Base-by-base conservation (phyloP, 2,797 vertebrate genomes). In the Merluccius polli region DNA sequence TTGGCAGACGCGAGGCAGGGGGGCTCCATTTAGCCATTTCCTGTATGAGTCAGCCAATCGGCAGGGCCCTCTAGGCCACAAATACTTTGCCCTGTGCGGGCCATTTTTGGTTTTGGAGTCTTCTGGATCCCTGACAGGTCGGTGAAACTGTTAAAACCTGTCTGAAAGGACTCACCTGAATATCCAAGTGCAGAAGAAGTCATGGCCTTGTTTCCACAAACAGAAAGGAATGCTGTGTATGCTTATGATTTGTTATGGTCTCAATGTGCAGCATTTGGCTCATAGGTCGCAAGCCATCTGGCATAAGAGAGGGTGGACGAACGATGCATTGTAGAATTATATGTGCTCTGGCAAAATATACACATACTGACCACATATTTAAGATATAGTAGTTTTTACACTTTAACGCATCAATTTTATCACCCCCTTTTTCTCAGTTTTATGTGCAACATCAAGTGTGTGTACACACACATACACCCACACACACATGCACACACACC, bases 1-100 rank as follows among this genome's bases (percentile, higher is more conserved):
- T 84, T 87, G 87, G 86, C 87, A 90, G 89, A 82, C 77, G 76
- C 85, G 67, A 83, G 72, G 77, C 75, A 75, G 72, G 74, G 72
- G 85, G 80, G 78, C 87, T 85, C 84, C 81, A 87, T 90, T 90
- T 86, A 89, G 81, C 88, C 81, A 82, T 85, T 89, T 92, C 88
- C 91, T 91, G 87, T 88, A 82, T 79, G 77, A 88, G 81, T 79
- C 78, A 89, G 80, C 81, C 87, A 84, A 84, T 89, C 76, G 84
- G 80, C 84, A 81, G 80, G 82, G 76, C 85, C 84, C 90, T 87
- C 76, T 77, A 87, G 86, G 87, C 81, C 81, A 82, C 73, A 83
- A 87, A 87, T 67, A 48, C 78, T 77, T 79, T 81, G 78, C 86
- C 73, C 84, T 87, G 79, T 90, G 80, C 79, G 78, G 87, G 78